Conservation (phyloP, 1,140 invertebrate genomes). For the Tetramorium alpestre region DNA sequence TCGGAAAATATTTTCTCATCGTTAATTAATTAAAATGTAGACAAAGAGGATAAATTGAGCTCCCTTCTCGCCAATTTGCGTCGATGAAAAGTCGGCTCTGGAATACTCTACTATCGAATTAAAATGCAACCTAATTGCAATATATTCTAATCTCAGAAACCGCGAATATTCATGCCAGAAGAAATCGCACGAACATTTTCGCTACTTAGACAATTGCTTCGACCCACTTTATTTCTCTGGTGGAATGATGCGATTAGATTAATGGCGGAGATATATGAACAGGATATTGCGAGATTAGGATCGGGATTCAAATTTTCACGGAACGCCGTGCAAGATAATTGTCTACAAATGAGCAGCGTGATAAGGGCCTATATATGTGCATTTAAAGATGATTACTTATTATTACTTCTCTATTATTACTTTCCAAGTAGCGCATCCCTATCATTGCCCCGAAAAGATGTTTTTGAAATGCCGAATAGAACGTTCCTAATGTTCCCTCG, state of each 20-base stretch:
- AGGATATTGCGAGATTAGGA: constrained; percentile 55
- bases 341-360: constrained; percentile 23
- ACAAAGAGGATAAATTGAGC: background rate
- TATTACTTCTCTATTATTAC: constrained; percentile 32
- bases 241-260: constrained; percentile 58
- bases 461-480: constrained; percentile 40
- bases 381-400: constrained; percentile 48
- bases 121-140: background rate
- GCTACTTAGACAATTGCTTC: constrained; percentile 45
- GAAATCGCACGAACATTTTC: constrained; percentile 39
- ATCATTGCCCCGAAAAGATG: constrained; percentile 7
- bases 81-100: background rate
- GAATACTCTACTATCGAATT: background rate
- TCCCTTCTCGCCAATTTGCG: no score
- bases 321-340: constrained; percentile 41
- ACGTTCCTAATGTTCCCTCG: constrained; percentile 11
- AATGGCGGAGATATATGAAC: constrained; percentile 54
- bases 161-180: constrained; percentile 13
- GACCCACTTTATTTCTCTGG: constrained; percentile 49
- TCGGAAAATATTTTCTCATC: background rate
- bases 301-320: constrained; percentile 63
- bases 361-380: constrained; percentile 27
- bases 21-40: background rate
- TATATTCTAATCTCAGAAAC: background rate
- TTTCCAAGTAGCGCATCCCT: constrained; percentile 22